A percentile compares a stretch with the other conserved stretches of the same genome.
These are phyloP conservation scores for Dioctria rufipes DNA, from an alignment of 2,888 invertebrate species.

Conservation along the genomic window DNA sequence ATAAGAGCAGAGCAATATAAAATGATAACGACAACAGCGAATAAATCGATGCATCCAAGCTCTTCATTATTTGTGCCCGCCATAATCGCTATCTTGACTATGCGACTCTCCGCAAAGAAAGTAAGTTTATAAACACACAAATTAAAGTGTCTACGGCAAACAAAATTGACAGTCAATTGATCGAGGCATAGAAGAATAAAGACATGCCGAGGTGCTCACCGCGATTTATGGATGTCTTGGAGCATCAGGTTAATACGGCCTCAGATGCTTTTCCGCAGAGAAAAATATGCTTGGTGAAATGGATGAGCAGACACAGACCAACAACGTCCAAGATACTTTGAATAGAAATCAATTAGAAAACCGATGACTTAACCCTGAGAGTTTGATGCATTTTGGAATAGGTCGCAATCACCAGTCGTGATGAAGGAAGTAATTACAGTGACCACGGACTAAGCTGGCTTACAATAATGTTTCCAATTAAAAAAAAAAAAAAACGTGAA, in stretches of 20 bases:
- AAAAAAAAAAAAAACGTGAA: neutral
- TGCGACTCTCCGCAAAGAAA: slow-evolving; percentile 11
- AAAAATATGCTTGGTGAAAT: slow-evolving; percentile 39
- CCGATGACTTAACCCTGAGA: slow-evolving; percentile 53
- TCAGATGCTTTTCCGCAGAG: slow-evolving; percentile 20
- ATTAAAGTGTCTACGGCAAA: slow-evolving; percentile 56
- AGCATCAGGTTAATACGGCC: slow-evolving; percentile 40
- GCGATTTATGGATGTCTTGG: slow-evolving; percentile 44
- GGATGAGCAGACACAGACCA: slow-evolving; percentile 37
- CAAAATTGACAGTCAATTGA: slow-evolving; percentile 49
- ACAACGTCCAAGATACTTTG: slow-evolving; percentile 34
- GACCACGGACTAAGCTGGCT: slow-evolving; percentile 1
- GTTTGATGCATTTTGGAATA: slow-evolving; percentile 42
- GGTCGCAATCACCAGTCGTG: slow-evolving; percentile 13
- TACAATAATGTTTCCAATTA: neutral
- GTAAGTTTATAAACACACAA: slow-evolving; percentile 50
- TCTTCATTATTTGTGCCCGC: slow-evolving; percentile 33
- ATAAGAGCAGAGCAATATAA: slow-evolving; percentile 2
- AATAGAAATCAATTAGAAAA: slow-evolving; percentile 56
- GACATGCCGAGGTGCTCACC: slow-evolving; percentile 14
- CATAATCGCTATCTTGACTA: slow-evolving; percentile 21
- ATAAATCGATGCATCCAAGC: slow-evolving; percentile 35
- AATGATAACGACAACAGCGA: slow-evolving; percentile 4
- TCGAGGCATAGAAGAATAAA: slow-evolving; percentile 21
- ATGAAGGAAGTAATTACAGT: slow-evolving; percentile 13